A percentile compares a stretch with the other conserved stretches of the same genome.
Evolutionary conservation across 2,888 invertebrate species (phyloP).

Genomic region (Oscheius myriophilus): DNA sequence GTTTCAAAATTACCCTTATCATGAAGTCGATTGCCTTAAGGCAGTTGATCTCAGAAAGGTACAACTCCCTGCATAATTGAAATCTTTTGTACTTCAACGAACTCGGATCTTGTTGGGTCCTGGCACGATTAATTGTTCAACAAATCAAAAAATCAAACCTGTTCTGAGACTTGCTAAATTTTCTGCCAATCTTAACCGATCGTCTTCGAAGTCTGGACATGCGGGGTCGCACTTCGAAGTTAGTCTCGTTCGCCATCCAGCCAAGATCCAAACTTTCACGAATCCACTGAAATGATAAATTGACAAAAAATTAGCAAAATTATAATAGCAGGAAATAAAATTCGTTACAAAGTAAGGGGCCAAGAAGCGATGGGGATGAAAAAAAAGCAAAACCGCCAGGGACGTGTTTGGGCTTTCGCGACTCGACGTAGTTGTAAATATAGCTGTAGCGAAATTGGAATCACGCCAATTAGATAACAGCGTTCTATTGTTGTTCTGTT

Average conservation of each 20-base stretch:
- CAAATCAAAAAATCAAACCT: not conserved
- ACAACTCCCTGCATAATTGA: conserved; percentile 29
- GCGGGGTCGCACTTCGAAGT: conserved; percentile 8
- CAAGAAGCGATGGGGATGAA: conserved; percentile 1
- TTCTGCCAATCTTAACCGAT: conserved; percentile 14
- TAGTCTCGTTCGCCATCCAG: conserved; percentile 29
- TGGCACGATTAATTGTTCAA: not conserved
- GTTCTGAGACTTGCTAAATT: conserved; percentile 13
- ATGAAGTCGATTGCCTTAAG: conserved; percentile 29
- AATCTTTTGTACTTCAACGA: conserved; percentile 28
- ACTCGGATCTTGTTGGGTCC: conserved; percentile 4
- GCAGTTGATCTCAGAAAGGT: conserved; percentile 29
- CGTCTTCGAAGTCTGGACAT: conserved; percentile 5
- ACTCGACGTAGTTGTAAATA: too few relatives aligned
- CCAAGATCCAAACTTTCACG: conserved; percentile 29
- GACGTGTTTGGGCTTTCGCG: too few relatives aligned
- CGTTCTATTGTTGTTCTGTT: too few relatives aligned
- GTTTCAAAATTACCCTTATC: conserved; percentile 15
- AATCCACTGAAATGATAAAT: conserved; percentile 29
- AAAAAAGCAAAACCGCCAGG: not conserved
- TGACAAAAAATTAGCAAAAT: not conserved
- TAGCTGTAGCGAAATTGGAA: too few relatives aligned
- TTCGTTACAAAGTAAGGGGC: not conserved
- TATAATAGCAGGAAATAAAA: not conserved
- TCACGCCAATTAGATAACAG: too few relatives aligned